phyloP scores from a whole-genome alignment of 2,888 invertebrate species.

The Thalpophila matura region DNA sequence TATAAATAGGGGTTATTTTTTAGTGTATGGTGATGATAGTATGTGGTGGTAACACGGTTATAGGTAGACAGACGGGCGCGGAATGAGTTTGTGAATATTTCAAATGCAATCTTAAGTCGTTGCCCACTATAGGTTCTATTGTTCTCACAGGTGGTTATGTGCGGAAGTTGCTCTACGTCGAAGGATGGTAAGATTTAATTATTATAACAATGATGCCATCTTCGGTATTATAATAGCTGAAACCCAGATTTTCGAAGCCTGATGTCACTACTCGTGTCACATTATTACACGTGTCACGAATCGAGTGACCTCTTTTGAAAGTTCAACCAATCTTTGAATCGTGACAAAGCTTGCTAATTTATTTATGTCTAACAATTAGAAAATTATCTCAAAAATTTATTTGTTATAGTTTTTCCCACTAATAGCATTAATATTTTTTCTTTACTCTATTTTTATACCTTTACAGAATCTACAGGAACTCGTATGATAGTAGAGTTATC shows the following conservation, averaged over 20 bases:
- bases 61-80: constrained; percentile 85
- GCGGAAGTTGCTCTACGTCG: constrained; percentile 75
- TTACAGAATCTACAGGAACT: too few relatives aligned
- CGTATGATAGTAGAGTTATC: too few relatives aligned
- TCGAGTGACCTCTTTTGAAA: neutral
- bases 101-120: constrained; percentile 87
- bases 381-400: constrained; percentile 3
- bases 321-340: neutral
- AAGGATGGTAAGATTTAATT: too few relatives aligned
- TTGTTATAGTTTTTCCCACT: too few relatives aligned
- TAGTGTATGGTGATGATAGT: constrained; percentile 26
- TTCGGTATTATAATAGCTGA: neutral
- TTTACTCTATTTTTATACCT: too few relatives aligned
- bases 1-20: constrained; percentile 59
- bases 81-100: constrained; percentile 89
- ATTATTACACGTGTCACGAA: neutral
- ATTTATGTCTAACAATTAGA: neutral
- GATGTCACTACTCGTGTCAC: neutral
- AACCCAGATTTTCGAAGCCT: too few relatives aligned
- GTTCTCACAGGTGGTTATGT: constrained; percentile 72
- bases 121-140: constrained; percentile 86
- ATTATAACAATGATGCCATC: too few relatives aligned
- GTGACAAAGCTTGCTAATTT: neutral
- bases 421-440: too few relatives aligned
- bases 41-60: constrained; percentile 73